Evolutionary conservation across 2,888 invertebrate species (phyloP).

Genomic region (Cataglyphis cursor): DNA sequence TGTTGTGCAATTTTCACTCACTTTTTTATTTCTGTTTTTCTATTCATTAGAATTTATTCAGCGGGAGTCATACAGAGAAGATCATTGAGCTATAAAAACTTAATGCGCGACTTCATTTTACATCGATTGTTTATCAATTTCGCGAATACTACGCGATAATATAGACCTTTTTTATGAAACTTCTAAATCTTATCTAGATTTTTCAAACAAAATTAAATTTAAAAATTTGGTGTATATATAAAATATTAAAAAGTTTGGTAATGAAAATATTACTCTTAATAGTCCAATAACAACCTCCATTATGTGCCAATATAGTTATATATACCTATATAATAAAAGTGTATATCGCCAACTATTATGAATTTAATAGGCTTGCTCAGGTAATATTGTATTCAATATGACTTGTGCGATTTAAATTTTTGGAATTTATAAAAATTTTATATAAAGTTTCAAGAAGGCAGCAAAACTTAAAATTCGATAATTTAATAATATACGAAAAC

Average conservation of each 20-base stretch:
- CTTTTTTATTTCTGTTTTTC: constrained; percentile 65
- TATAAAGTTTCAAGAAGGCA: neutral
- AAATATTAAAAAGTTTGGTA: neutral
- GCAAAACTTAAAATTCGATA: neutral
- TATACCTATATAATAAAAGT: constrained; percentile 16
- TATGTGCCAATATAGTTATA: constrained; percentile 38
- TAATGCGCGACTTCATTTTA: constrained; percentile 34
- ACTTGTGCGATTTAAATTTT: constrained; percentile 21
- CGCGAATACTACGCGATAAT: constrained; percentile 16
- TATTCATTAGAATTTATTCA: constrained; percentile 82
- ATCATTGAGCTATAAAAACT: constrained; percentile 72
- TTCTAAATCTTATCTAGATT: constrained; percentile 11
- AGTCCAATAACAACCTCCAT: neutral
- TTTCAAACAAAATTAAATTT: constrained; percentile 11
- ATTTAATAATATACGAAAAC: neutral
- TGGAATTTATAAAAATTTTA: neutral
- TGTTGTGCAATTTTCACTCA: constrained; percentile 52
- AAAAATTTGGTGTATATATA: neutral
- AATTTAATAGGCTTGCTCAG: constrained; percentile 18
- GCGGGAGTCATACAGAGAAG: constrained; percentile 83
- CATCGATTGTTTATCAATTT: constrained; percentile 53
- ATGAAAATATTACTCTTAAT: neutral
- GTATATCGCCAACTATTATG: constrained; percentile 14
- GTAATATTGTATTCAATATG: constrained; percentile 32
- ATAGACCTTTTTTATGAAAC: constrained; percentile 1